These are phyloP conservation scores for Larimichthys crocea DNA, from an alignment of 2,113 vertebrate species.

Conservation along the genomic window DNA sequence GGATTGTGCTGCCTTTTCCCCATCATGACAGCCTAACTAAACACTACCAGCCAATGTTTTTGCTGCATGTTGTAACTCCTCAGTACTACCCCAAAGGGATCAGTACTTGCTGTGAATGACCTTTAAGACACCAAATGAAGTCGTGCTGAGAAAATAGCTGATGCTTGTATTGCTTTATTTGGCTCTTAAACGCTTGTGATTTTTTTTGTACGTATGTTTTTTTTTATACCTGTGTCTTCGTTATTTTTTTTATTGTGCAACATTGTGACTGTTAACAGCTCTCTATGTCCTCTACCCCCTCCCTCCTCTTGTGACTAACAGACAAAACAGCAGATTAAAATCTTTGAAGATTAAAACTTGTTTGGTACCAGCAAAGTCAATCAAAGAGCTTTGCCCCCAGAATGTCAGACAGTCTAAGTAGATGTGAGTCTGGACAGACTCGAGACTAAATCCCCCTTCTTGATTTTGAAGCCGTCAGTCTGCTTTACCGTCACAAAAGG, in stretches of 20 bases:
- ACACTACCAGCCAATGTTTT: conserved; percentile 45
- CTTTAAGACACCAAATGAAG: conserved; percentile 74
- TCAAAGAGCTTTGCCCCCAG: conserved; percentile 78
- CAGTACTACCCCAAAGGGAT: conserved; percentile 68
- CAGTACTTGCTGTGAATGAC: conserved; percentile 77
- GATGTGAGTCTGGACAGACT: conserved; percentile 74
- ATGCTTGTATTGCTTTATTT: conserved; percentile 70
- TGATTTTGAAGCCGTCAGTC: conserved; percentile 47
- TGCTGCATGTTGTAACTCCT: conserved; percentile 60
- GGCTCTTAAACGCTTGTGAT: conserved; percentile 55
- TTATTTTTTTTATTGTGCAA: conserved; percentile 57
- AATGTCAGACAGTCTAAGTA: conserved; percentile 81
- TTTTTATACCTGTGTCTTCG: conserved; percentile 56
- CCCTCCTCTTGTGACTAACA: conserved; percentile 74
- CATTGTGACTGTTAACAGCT: conserved; percentile 74
- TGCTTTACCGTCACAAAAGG: conserved; percentile 56
- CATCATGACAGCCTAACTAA: conserved; percentile 43
- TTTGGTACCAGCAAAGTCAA: conserved; percentile 76
- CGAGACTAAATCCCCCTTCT: conserved; percentile 72
- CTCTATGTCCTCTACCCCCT: conserved; percentile 17
- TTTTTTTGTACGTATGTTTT: conserved; percentile 56
- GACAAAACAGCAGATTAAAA: conserved; percentile 81
- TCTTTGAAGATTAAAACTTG: conserved; percentile 84
- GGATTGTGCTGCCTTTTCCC: conserved; percentile 40
- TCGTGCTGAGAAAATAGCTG: conserved; percentile 56